phyloP scores from a whole-genome alignment of 2,113 vertebrate genomes.

The Pica pica region DNA sequence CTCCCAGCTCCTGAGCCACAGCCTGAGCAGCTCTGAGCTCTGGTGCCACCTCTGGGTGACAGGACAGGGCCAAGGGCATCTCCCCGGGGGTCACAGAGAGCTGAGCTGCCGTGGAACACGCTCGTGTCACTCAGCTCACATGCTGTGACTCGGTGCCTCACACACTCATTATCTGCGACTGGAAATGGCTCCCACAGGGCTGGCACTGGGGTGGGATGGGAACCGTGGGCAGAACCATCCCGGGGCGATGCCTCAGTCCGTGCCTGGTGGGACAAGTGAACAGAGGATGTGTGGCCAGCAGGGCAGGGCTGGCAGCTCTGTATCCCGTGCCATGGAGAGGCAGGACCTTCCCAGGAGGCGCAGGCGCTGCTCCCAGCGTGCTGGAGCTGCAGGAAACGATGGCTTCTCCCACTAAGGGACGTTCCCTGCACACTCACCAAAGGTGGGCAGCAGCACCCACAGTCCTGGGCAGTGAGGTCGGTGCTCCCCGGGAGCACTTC shows the following conservation, averaged over 20 bases:
- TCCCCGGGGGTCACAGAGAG: neutral
- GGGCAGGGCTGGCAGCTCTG: neutral
- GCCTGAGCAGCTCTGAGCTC: neutral
- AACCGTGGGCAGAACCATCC: neutral
- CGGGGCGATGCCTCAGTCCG: neutral
- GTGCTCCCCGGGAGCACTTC: neutral
- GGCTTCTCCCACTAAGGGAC: neutral
- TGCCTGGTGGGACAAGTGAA: neutral
- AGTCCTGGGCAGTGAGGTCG: neutral
- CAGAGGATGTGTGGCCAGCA: neutral
- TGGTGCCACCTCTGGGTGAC: neutral
- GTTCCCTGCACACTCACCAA: rapidly evolving
- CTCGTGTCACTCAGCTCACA: rapidly evolving
- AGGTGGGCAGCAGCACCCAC: neutral
- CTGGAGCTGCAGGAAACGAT: rapidly evolving
- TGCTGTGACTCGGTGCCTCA: rapidly evolving
- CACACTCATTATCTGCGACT: neutral
- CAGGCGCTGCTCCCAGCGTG: rapidly evolving
- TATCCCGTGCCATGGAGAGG: rapidly evolving
- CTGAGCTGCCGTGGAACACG: rapidly evolving
- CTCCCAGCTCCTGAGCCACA: neutral
- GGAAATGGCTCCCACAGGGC: neutral
- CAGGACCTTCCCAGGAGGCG: rapidly evolving
- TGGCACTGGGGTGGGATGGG: neutral
- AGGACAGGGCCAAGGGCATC: neutral